Evolutionary conservation across 2,888 invertebrate genomes (phyloP).

Genomic region (Andrena trimmerana): DNA sequence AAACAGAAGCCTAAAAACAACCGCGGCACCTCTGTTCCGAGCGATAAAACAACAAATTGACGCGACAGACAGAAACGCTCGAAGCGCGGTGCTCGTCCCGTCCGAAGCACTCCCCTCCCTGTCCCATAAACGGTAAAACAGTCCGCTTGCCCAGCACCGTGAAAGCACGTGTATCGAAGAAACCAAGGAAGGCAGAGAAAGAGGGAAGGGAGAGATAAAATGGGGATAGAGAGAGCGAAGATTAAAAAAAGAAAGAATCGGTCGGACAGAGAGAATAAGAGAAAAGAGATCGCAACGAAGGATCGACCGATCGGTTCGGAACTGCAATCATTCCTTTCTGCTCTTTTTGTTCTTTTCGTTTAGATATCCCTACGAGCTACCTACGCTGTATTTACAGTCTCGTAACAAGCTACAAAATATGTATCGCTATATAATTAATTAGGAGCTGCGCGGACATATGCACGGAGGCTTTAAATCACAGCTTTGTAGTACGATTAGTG

Average conservation of each 20-base stretch:
- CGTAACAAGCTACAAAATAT: slow-evolving; percentile 71
- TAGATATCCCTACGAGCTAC: slow-evolving; percentile 64
- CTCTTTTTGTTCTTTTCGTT: slow-evolving; percentile 15
- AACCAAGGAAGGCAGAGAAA: slow-evolving; percentile 1
- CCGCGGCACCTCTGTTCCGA: slow-evolving; percentile 37
- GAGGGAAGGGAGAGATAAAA: background rate
- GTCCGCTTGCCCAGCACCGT: slow-evolving; percentile 64
- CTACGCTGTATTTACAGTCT: slow-evolving; percentile 63
- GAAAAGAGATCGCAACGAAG: slow-evolving; percentile 61
- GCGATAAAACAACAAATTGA: slow-evolving; percentile 40
- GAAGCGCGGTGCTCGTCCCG: background rate
- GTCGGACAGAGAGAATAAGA: slow-evolving; percentile 10
- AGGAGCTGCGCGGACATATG: slow-evolving; percentile 82
- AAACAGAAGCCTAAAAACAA: background rate
- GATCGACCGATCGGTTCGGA: slow-evolving; percentile 63
- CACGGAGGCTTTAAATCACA: slow-evolving; percentile 83
- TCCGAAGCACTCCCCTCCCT: background rate
- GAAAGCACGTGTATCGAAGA: slow-evolving; percentile 21
- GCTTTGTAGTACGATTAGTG: slow-evolving; percentile 83
- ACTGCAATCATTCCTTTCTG: slow-evolving; percentile 43
- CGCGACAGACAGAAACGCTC: background rate
- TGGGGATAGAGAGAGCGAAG: background rate
- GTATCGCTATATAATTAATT: slow-evolving; percentile 76
- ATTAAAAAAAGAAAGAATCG: slow-evolving; percentile 22
- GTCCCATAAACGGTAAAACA: slow-evolving; percentile 19